Conservation (phyloP, 2,888 invertebrate species). For the Drosophila mulleri region DNA sequence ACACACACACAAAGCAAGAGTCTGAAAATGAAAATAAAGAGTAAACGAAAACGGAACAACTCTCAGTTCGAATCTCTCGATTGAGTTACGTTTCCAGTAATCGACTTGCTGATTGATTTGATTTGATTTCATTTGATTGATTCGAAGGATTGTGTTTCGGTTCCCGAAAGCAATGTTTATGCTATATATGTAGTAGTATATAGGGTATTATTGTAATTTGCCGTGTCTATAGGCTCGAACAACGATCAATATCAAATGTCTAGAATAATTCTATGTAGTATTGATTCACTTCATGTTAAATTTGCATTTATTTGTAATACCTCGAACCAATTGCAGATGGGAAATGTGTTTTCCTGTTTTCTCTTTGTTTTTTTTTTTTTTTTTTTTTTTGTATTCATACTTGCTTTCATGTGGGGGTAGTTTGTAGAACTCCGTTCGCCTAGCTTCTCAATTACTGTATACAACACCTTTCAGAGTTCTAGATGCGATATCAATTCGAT, state of each 20-base stretch:
- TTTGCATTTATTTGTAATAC: not conserved
- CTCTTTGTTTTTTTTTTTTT: not conserved
- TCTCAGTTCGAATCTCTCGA: not conserved
- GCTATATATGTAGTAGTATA: slow-evolving; percentile 19
- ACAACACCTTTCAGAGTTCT: slow-evolving; percentile 13
- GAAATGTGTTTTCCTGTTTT: too few species aligned
- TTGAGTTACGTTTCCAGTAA: too few species aligned
- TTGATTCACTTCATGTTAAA: slow-evolving; percentile 1
- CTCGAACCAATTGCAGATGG: too few species aligned
- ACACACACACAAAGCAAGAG: not conserved
- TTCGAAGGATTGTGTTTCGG: slow-evolving; percentile 17
- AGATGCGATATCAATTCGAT: slow-evolving; percentile 1
- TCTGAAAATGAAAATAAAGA: not conserved
- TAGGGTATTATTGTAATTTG: not conserved
- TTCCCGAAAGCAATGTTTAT: slow-evolving; percentile 33
- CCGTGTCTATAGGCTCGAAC: slow-evolving; percentile 20
- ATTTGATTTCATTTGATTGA: slow-evolving; percentile 5
- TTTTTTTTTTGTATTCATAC: not conserved
- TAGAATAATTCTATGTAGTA: slow-evolving; percentile 3
- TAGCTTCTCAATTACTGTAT: not conserved
- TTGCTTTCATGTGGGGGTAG: not conserved
- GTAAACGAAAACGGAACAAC: not conserved
- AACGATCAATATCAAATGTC: slow-evolving; percentile 36
- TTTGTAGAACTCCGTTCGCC: slow-evolving; percentile 2
- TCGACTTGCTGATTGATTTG: slow-evolving; percentile 1